Evolutionary conservation across 2,113 vertebrate genomes (phyloP), one percentile per base, ranked within the genome.

Genomic region (Nannospalax galili): DNA sequence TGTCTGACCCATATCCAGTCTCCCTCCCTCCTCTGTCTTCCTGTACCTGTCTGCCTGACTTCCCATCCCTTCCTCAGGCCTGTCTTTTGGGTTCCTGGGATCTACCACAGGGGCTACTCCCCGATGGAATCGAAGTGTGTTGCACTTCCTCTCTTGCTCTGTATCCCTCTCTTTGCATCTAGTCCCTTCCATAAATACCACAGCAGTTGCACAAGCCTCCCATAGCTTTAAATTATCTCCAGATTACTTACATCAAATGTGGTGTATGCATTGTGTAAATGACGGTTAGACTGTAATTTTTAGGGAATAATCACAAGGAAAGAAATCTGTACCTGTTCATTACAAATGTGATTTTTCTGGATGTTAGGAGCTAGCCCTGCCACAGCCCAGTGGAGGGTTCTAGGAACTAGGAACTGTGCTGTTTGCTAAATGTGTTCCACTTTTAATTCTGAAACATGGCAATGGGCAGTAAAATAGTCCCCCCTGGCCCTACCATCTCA

Each of bases 401-500:
- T 22, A 40, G 42, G 45, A 56, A 62, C 74, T 56, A 48, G 72
- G 65, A 84, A 77, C 85, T 37, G 20, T 64, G 56, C 52, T 93
- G 19, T 87, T 62, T 16, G 75, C 48, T 48, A 65, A 86, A 35
- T n/a, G 22, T 30, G 3, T 42, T 80, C 42, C 30, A n/a, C 64
- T 93, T 93, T 79, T 84, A 65, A 86, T 72, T 91, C 67, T 70
- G 79, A 96, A 92, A 81, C 64, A 30, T 58, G 70, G 40, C 86
- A 79, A 10, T 28, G 70, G 64, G 64, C 67, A 70, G 0, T 4
- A 11, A 2, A 58, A 7, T n/a, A 35, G 5, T 4, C 7, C 8
- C 70, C 69, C 8, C 26, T 22, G 48, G 28, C 32, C 65, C 0
- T 17, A 19, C 69, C 70, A n/a, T 69, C 45, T 89, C 24, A 11